Conservation (phyloP, 2,797 vertebrate genomes). For the Pangasius krempfi region DNA sequence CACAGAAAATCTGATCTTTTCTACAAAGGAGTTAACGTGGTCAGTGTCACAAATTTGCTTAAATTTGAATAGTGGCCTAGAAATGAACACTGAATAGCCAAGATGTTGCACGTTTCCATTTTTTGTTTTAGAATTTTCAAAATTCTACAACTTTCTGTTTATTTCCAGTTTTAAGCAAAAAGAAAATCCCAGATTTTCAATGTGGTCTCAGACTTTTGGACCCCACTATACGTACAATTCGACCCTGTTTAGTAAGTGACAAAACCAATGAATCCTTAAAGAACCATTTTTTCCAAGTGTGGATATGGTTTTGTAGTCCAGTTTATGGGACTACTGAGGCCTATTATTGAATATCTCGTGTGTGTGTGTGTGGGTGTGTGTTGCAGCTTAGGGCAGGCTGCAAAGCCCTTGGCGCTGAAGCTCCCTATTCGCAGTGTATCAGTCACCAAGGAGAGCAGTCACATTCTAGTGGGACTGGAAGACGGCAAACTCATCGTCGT, state of each 20-base stretch:
- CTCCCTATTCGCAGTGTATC: slow-evolving; percentile 89
- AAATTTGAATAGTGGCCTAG: neutral
- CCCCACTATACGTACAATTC: neutral
- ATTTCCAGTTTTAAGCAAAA: neutral
- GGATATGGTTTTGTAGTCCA: neutral
- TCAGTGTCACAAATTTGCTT: neutral
- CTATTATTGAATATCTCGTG: neutral
- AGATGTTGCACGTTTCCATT: neutral
- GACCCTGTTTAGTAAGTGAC: neutral
- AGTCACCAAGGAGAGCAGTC: slow-evolving; percentile 92
- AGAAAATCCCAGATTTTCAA: neutral
- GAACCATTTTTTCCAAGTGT: neutral
- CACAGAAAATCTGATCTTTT: neutral
- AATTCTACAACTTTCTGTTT: neutral
- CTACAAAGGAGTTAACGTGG: neutral
- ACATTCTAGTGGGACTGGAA: slow-evolving; percentile 91
- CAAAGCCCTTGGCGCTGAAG: slow-evolving; percentile 83
- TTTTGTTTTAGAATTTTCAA: neutral
- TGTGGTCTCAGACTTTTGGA: neutral
- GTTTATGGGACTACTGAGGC: neutral
- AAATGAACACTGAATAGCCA: neutral
- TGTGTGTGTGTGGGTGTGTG: slow-evolving; percentile 22
- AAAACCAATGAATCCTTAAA: neutral
- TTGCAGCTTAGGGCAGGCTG: slow-evolving; percentile 77
- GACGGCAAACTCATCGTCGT: slow-evolving; percentile 96